Evolutionary conservation across 1,140 invertebrate species (phyloP), one percentile per base, ranked within the genome.

Genomic region (Lordiphosa mommai): DNA sequence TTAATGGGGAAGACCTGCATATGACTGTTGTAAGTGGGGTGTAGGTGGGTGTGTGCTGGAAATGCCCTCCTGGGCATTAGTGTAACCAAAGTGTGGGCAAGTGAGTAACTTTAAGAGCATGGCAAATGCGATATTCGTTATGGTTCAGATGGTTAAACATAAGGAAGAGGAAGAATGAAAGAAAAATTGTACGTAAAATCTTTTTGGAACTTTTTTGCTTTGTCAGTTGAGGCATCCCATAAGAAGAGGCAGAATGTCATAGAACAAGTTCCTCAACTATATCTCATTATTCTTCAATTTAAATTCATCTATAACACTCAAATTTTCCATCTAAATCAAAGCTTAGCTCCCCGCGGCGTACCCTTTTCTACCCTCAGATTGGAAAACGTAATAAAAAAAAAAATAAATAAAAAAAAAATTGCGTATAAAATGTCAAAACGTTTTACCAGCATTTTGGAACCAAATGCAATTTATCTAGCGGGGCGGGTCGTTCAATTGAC

Each of bases 371-470:
- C 29, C 32, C 3, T 33, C 32, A n/a, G 9, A 10, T 30, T 27
- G 30, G 12, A 14, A 36, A 43, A 61, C 61, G 76, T 61, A 84
- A 76, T 84, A 76, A 72, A 72, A 73, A 27, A 37, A 38, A 27
- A 49, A 1, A 10, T 13, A 30, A 8, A 23, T 34, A 37, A 14
- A 7, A 30, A 50, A 49, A 61, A 63, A 66, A 58, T 36, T 82
- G 66, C 77, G 66, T 84, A 84, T 44, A 84, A 77, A 72, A 77
- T 82, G 79, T 84, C 79, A 82, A 82, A 82, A 77, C 79, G 77
- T 69, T 82, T 82, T 82, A 69, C 27, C 56, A 66, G 40, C 58
- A 50, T 60, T 59, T 33, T 51, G 49, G 56, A 40, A 61, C 40
- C 65, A 84, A 84, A 84, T 82, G 72, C 77, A 84, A 82, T 84